A percentile compares a stretch with the other conserved stretches of the same genome.
Conservation (phyloP, 2,888 invertebrate genomes). For the Acleris emargana region DNA sequence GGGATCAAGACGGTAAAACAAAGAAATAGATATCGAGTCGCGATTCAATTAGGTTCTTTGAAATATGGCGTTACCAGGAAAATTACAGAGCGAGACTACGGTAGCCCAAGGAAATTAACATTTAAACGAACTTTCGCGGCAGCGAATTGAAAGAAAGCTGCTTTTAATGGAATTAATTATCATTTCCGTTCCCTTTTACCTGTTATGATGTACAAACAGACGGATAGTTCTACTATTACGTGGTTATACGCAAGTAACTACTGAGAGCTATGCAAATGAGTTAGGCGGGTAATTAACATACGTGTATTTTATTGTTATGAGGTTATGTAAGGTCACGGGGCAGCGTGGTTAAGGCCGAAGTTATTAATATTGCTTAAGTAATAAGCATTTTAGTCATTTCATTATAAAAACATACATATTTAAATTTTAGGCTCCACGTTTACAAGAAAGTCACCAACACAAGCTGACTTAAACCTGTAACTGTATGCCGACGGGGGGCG, state of each 20-base stretch:
- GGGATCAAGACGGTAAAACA: constrained; percentile 9
- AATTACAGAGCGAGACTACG: constrained; percentile 40
- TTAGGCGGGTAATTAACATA: constrained; percentile 19
- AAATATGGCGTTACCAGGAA: constrained; percentile 35
- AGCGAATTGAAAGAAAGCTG: constrained; percentile 46
- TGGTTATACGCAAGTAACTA: constrained; percentile 16
- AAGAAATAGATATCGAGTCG: constrained; percentile 11
- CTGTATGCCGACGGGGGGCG: too few species aligned
- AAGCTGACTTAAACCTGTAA: too few species aligned
- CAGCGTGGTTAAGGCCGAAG: neutral
- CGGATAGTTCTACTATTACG: neutral
- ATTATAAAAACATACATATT: too few species aligned
- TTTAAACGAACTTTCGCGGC: constrained; percentile 49
- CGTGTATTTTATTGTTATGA: constrained; percentile 23
- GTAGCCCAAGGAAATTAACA: constrained; percentile 52
- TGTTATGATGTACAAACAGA: constrained; percentile 33
- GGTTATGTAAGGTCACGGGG: constrained; percentile 9
- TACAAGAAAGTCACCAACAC: too few species aligned
- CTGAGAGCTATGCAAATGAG: constrained; percentile 23
- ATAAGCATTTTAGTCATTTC: too few species aligned
- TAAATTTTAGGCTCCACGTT: too few species aligned
- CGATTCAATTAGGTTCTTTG: constrained; percentile 27
- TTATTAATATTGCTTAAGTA: too few species aligned
- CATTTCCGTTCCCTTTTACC: constrained; percentile 32
- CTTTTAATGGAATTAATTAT: constrained; percentile 43